phyloP scores from a whole-genome alignment of 2,113 vertebrate genomes.

The Sphyrna mokarran region DNA sequence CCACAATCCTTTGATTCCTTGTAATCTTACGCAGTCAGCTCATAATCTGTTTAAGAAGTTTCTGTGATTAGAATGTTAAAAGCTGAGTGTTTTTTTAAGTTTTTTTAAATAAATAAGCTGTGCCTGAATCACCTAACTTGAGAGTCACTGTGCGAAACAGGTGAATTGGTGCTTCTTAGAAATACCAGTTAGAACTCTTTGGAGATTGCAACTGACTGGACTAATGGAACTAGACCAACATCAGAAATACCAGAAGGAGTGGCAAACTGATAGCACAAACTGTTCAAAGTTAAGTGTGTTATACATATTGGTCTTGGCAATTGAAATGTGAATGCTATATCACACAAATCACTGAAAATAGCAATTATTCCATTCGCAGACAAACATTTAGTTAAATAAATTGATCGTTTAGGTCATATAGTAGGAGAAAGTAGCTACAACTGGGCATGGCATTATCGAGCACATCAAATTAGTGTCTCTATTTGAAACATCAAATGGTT shows the following conservation, averaged over 20 bases:
- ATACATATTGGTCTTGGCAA: background rate
- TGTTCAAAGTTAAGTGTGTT: background rate
- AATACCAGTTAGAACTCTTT: background rate
- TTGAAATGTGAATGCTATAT: background rate
- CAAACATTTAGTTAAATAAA: background rate
- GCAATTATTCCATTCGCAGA: background rate
- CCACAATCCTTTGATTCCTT: background rate
- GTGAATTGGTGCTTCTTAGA: background rate
- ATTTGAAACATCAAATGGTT: too few species aligned
- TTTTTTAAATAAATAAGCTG: background rate
- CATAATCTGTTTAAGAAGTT: background rate
- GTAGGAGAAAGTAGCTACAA: background rate
- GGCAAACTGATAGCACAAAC: background rate
- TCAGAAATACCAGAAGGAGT: background rate
- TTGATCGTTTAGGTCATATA: background rate
- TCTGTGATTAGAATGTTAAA: background rate
- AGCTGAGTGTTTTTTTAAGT: background rate
- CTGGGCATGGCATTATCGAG: background rate
- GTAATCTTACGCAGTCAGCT: background rate
- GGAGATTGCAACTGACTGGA: background rate
- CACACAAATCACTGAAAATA: background rate
- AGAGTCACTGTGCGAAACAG: background rate
- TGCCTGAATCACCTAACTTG: background rate
- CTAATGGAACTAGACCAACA: background rate
- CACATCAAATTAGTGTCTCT: background rate